Conservation (phyloP, 1,140 invertebrate species). For the Apis cerana region DNA sequence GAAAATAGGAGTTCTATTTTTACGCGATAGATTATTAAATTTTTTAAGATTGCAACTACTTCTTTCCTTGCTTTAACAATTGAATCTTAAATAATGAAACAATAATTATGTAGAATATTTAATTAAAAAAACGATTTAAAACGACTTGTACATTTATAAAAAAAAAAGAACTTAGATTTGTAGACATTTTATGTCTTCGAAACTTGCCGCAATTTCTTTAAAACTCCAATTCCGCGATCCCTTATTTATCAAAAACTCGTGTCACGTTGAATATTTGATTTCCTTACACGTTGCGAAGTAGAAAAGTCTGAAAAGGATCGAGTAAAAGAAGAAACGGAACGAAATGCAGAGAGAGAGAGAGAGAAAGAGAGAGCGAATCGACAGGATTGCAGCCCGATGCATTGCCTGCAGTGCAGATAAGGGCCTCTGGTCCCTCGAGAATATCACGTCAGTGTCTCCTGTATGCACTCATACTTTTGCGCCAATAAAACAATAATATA, state of each 20-base stretch:
- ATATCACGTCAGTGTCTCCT: conserved; percentile 1
- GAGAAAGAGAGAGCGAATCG: conserved; percentile 22
- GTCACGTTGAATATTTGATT: neutral
- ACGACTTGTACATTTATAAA: too few species aligned
- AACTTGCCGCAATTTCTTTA: neutral
- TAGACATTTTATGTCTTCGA: too few species aligned
- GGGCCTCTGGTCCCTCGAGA: conserved; percentile 45
- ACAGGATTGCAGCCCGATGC: conserved; percentile 41
- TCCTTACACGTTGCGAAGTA: neutral
- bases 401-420: conserved; percentile 62
- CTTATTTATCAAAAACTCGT: neutral
- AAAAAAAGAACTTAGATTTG: too few species aligned
- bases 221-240: neutral
- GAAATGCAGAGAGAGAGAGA: too few species aligned
- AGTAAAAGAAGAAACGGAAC: neutral
- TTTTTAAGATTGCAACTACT: too few species aligned
- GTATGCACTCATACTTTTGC: conserved; percentile 8
- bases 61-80: too few species aligned
- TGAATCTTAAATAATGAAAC: too few species aligned
- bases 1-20: too few species aligned
- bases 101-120: too few species aligned
- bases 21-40: too few species aligned
- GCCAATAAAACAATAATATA: conserved; percentile 31
- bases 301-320: neutral
- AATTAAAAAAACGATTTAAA: too few species aligned